Percentiles rank a stretch among this genome's conserved stretches.
Conservation (phyloP, 2,888 invertebrate genomes). For the Nephrotoma flavescens region DNA sequence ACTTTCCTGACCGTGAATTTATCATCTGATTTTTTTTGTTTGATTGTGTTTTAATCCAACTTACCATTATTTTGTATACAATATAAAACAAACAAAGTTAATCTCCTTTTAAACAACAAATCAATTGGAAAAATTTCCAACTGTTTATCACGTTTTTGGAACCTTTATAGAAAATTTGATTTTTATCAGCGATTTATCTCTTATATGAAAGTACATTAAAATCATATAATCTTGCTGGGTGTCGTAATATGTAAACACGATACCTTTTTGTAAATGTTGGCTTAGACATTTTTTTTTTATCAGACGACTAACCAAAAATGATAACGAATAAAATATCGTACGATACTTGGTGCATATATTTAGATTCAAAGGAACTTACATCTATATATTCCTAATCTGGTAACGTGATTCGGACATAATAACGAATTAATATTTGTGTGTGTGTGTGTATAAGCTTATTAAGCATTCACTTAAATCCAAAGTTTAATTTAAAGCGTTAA, state of each 20-base stretch:
- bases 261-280: not conserved
- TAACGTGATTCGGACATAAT: not conserved
- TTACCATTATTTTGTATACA: no score
- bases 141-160: no score
- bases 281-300: not conserved
- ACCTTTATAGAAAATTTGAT: no score
- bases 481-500: not conserved
- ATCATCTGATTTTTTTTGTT: no score
- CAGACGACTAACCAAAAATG: not conserved
- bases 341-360: not conserved
- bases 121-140: no score
- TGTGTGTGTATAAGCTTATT: not conserved
- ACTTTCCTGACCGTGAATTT: no score
- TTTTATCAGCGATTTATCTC: no score
- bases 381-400: not conserved
- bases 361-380: not conserved
- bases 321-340: not conserved
- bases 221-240: no score
- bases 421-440: not conserved
- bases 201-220: no score
- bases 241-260: not conserved
- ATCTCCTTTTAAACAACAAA: no score
- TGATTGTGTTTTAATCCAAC: no score
- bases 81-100: no score
- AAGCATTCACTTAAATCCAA: not conserved